Conservation (phyloP, 2,113 vertebrate species). For the Antechinus flavipes region DNA sequence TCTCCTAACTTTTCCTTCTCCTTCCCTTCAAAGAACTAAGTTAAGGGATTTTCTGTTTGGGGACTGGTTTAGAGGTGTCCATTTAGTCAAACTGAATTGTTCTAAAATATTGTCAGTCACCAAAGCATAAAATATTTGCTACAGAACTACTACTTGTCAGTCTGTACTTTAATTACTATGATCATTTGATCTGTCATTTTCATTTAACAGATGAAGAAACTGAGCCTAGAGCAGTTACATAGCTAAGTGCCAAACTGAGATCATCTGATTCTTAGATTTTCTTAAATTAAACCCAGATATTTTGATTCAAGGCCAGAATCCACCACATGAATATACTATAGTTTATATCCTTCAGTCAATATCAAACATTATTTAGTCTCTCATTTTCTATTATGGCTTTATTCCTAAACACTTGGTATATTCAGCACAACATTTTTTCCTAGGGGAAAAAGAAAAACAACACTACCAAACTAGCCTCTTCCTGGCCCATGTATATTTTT, state of each 20-base stretch:
- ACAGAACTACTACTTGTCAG: neutral
- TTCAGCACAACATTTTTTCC: conserved; percentile 12
- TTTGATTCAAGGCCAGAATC: neutral
- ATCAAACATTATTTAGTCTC: neutral
- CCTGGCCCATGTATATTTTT: neutral
- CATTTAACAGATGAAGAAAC: neutral
- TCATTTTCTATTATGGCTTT: conserved; percentile 4
- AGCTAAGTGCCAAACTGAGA: neutral
- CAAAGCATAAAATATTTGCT: neutral
- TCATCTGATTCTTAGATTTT: neutral
- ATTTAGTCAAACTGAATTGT: neutral
- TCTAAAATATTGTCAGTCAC: neutral
- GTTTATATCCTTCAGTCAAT: neutral
- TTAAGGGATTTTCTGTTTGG: too few species aligned
- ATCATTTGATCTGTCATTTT: neutral
- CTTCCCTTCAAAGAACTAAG: neutral
- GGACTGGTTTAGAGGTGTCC: neutral
- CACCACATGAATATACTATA: neutral
- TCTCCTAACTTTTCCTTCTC: neutral
- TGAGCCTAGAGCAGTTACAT: neutral
- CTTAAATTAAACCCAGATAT: neutral
- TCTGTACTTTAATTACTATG: neutral
- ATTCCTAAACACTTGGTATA: neutral
- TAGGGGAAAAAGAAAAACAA: neutral
- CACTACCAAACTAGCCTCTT: conserved; percentile 29